Evolutionary conservation across 2,113 vertebrate genomes (phyloP), one percentile per base, ranked within the genome.

Genomic region (Octodon degus): DNA sequence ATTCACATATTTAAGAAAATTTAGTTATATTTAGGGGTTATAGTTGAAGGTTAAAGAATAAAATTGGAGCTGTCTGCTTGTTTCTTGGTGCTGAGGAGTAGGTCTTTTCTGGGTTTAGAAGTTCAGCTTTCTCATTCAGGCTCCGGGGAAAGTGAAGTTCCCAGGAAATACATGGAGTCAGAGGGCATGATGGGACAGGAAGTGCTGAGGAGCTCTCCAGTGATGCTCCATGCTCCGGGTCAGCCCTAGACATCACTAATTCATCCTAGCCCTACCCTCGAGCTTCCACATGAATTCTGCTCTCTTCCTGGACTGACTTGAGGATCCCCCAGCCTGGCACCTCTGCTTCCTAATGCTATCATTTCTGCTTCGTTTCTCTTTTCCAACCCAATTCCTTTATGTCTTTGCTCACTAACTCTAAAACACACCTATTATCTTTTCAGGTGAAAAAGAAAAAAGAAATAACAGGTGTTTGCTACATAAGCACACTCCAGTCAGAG

Each of bases 21-120:
- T 82, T 90, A 17, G 80, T 96, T 96, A 84, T 47, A 89, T 77
- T 88, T 85, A 68, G 6, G 34, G 47, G 95, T 94, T 93, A 80
- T 79, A 68, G 72, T 22, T 86, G 86, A 95, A 96, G 94, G 93
- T 97, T 83, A 90, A 53, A 89, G 17, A 92, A 82, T 92, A 85
- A 92, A 93, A 92, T 0, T 60, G 84, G 86, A 90, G 24, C 7
- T 16, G 58, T 76, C 92, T 87, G 50, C 62, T 58, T 94, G 37
- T 40, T 60, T 22, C 50, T 95, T 60, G 63, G 17, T 62, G 10
- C 47, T 58, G 34, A 13, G 16, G 20, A 89, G 22, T 32, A 43
- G 5, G 7, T 76, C 9, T 60, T 40, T 91, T 37, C 27, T 43
- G 14, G 3, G 10, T 80, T 82, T 91, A 68, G 24, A 86, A 82